Evolutionary conservation across 2,888 invertebrate species (phyloP), one percentile per base, ranked within the genome.

Genomic region (Drosophila cyrtoloma): DNA sequence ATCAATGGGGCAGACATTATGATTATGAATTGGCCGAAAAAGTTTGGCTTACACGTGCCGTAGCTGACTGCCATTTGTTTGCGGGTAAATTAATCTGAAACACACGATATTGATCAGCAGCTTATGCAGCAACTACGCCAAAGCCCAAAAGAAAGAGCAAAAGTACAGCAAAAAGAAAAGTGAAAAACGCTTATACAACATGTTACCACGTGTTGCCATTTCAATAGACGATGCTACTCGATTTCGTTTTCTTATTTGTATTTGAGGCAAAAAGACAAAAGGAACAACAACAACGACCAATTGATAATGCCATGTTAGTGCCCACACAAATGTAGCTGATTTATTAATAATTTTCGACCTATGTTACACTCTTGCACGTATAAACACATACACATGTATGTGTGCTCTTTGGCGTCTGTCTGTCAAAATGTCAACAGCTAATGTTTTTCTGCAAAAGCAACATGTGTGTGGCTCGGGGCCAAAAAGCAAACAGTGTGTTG

Each of bases 1-100:
- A 87, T 85, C 82, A 82, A 74, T 77, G 61, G 63, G 64, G 62
- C 71, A 87, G 82, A 78, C 87, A 81, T 77, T 83, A 84, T 74
- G 75, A 70, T 73, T 79, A 81, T 73, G 66, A 69, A 69, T 81
- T 67, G 65, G 57, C 22, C 44, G 10, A 57, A 66, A 62, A 81
- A 73, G 37, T 77, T 72, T 47, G 63, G 50, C 78, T 70, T 73
- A 70, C 73, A 69, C 47, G 57, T 77, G 78, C 66, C 65, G 68
- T 35, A 56, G 53, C 50, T 19, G 32, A 22, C 30, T 60, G 56
- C 16, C 65, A 59, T 44, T 42, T 58, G 19, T 57, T 32, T 55
- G 47, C 37, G 50, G 55, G 35, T 59, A 51, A 63, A 57, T 33
- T 64, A 50, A 39, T 30, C 47, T 44, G 12, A 50, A 51, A 55